Evolutionary conservation across 2,888 invertebrate species (phyloP), one percentile per base, ranked within the genome.

Genomic region (Phyto melanocephala): DNA sequence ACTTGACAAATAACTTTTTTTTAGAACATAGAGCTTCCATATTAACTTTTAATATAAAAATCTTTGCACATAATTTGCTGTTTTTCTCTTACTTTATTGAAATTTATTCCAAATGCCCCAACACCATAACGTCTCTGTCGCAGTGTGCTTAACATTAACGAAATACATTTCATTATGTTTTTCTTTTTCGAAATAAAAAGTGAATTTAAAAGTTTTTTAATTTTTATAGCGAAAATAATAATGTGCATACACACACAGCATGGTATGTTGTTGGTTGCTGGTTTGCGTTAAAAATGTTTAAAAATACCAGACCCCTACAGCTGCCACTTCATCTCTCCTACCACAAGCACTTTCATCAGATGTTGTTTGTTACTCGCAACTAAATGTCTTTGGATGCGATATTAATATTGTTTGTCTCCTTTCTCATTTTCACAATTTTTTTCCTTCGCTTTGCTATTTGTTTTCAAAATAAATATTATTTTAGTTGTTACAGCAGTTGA

Each of bases 211-310:
- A 78, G 50, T 10, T 45, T 75, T 79, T 82, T 75, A 40, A 74
- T 56, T 82, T 78, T 72, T 72, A 75, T 71, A 71, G 79, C 54
- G 82, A 70, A 82, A 82, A 79, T 79, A 79, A 82, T 75, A 70
- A 79, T 75, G 75, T 75, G 70, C 79, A 52, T 67, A 56, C 42
- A 67, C 42, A 67, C 50, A 67, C 28, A 56, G 63, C 62, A 8
- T 37, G 62, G 56, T 68, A 17, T 62, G 42, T 37, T 58, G 40
- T 52, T 60, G 22, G 54, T 50, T 60, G 58, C 15, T 22, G 40
- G 52, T 62, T 77, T 60, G 60, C 33, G 58, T 76, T 60, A 15
- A 68, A 79, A 47, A 72, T 40, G 22, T 54, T 52, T 28, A n/a
- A 22, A 37, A 52, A 42, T 37, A 33, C 40, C 24, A 35, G 13